Evolutionary conservation across 2,888 invertebrate species (phyloP).

Genomic region (Athripsodes cinereus): DNA sequence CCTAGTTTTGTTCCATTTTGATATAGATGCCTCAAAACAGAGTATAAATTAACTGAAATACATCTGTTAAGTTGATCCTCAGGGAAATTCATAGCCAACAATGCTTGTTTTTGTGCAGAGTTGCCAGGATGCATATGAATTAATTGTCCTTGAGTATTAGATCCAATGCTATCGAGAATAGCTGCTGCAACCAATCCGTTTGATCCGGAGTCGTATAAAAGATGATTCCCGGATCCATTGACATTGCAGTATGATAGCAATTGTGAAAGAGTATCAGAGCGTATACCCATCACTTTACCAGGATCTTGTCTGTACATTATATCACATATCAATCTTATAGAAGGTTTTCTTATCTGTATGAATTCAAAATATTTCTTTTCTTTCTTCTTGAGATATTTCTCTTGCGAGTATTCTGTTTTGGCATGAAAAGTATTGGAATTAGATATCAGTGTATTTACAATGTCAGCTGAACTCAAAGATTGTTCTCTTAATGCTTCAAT

Average conservation of each 20-base stretch:
- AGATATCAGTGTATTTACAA: constrained; percentile 79
- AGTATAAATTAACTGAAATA: constrained; percentile 70
- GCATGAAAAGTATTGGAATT: constrained; percentile 86
- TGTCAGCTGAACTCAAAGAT: constrained; percentile 71
- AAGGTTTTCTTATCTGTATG: constrained; percentile 73
- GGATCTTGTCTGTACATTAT: constrained; percentile 79
- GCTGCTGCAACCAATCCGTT: constrained; percentile 80
- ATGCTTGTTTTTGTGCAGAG: constrained; percentile 69
- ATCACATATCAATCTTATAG: constrained; percentile 73
- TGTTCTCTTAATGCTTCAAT: constrained; percentile 73
- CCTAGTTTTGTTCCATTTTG: constrained; percentile 46
- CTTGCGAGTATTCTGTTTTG: constrained; percentile 90
- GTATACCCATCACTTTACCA: constrained; percentile 65
- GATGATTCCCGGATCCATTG: constrained; percentile 66
- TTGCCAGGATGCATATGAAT: constrained; percentile 78
- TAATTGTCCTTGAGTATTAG: constrained; percentile 55
- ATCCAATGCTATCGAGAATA: constrained; percentile 71
- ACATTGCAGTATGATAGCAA: constrained; percentile 78
- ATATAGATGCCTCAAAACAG: constrained; percentile 62
- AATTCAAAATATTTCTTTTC: constrained; percentile 88
- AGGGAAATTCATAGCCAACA: constrained; percentile 75
- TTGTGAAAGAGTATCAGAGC: constrained; percentile 86
- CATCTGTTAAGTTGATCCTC: constrained; percentile 64
- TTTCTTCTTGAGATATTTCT: constrained; percentile 93
- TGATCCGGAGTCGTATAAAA: constrained; percentile 85